Conservation (phyloP, 2,797 vertebrate species). For the Myripristis jacobus region DNA sequence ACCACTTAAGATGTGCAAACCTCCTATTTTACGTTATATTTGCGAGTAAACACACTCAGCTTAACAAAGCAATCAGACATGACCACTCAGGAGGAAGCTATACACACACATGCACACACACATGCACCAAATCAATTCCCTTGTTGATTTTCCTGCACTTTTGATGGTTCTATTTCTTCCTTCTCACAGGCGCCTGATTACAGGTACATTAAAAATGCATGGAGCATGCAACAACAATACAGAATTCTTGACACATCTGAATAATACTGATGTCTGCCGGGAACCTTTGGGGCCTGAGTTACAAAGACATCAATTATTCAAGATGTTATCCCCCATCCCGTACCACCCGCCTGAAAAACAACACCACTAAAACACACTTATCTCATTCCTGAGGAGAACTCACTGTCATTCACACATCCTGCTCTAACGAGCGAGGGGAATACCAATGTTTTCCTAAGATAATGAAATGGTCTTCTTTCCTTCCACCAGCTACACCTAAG, state of each 20-base stretch:
- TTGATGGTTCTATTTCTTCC: constrained; percentile 28
- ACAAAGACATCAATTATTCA: constrained; percentile 85
- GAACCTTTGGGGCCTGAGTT: constrained; percentile 67
- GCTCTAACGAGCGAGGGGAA: constrained; percentile 60
- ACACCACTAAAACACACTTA: constrained; percentile 62
- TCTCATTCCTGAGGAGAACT: constrained; percentile 68
- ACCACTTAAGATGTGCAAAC: constrained; percentile 4
- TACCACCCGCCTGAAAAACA: constrained; percentile 66
- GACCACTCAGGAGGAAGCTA: constrained; percentile 14
- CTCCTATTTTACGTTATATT: not conserved
- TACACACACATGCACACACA: constrained; percentile 3
- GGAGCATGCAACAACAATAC: constrained; percentile 64
- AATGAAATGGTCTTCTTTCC: constrained; percentile 41
- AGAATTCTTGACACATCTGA: constrained; percentile 72
- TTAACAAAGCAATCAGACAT: constrained; percentile 24
- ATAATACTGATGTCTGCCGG: constrained; percentile 75
- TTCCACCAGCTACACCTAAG: constrained; percentile 20
- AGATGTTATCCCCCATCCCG: constrained; percentile 55
- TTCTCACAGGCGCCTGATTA: constrained; percentile 62
- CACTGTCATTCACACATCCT: constrained; percentile 62
- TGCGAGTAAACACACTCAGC: constrained; percentile 9
- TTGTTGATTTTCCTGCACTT: constrained; percentile 42
- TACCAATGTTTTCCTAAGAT: constrained; percentile 52
- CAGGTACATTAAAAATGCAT: constrained; percentile 76
- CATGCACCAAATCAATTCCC: not conserved